Evolutionary conservation across 2,888 invertebrate genomes (phyloP), one percentile per base, ranked within the genome.

Genomic region (Hipparchia sbordonii): DNA sequence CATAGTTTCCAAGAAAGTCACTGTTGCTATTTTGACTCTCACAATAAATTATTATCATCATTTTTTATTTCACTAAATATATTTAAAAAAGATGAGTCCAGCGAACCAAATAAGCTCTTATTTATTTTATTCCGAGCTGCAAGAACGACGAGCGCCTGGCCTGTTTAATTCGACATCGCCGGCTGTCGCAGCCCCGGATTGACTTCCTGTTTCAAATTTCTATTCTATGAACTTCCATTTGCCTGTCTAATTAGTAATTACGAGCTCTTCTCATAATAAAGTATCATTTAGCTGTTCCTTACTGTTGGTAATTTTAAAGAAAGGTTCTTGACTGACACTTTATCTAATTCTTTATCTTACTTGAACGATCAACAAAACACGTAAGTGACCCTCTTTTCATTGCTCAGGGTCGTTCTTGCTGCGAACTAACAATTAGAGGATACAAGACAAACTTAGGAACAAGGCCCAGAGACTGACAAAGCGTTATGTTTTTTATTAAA

Each of bases 161-260:
- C 89, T 82, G 86, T 88, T 90, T 90, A 87, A 88, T 88, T 88
- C 85, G 84, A 85, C 82, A 85, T 82, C 84, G 84, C 81, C 83
- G 85, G 85, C 87, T 88, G 87, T 85, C 86, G 85, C 86, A 82
- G 82, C 82, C 84, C 84, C 85, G 89, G 89, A 91, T 90, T 91
- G 89, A 89, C 89, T 89, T 91, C 89, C 89, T 86, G 89, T 89
- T 90, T 87, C 86, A 86, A 89, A 90, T 90, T 90, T 87, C 87
- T 89, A 87, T 89, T 89, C 39, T 39, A 39, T 39, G 0, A 87
- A 88, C 86, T 84, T 84, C 83, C 84, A 57, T 67, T 57, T 67
- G 52, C 52, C 52, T n/a, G 59, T 59, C 59, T 59, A 59, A 23
- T 59, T 23, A 33, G 23, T 9, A 59, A 13, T 59, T 39, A 39